These are phyloP conservation scores for Synanthedon andrenaeformis DNA, from an alignment of 2,888 invertebrate genomes.

Conservation along the genomic window DNA sequence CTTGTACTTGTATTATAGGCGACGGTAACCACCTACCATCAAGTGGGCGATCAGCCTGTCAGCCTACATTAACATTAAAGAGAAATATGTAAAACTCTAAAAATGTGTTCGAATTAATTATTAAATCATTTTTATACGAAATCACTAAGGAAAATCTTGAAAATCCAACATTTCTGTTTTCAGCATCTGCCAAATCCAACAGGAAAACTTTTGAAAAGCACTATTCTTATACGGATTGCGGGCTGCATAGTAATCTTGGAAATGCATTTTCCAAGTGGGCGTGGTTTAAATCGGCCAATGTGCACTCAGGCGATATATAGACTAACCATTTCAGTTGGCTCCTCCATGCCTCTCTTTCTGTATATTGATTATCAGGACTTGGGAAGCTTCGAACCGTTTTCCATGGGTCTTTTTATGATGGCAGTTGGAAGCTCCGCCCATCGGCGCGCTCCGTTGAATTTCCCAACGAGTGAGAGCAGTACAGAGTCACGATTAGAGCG, in stretches of 20 bases:
- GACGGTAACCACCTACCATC: too few species aligned
- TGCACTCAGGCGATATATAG: constrained; percentile 68
- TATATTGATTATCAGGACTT: constrained; percentile 17
- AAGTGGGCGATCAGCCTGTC: too few species aligned
- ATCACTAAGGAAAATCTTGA: too few species aligned
- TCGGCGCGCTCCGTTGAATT: constrained; percentile 51
- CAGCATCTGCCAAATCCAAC: constrained; percentile 24
- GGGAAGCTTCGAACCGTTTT: constrained; percentile 28
- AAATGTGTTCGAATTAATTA: too few species aligned
- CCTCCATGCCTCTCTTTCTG: constrained; percentile 24
- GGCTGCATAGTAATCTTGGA: constrained; percentile 66
- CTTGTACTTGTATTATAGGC: too few species aligned
- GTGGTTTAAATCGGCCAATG: constrained; percentile 66
- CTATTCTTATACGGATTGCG: constrained; percentile 39
- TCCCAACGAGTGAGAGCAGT: constrained; percentile 37
- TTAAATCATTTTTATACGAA: too few species aligned
- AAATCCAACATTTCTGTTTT: constrained; percentile 13
- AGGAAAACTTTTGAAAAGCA: constrained; percentile 32
- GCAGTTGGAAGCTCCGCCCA: constrained; percentile 49
- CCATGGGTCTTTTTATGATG: constrained; percentile 34
- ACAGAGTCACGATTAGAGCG: constrained; percentile 42
- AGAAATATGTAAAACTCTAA: too few species aligned
- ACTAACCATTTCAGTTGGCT: constrained; percentile 30
- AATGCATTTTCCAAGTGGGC: constrained; percentile 66
- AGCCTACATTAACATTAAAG: too few species aligned